Percentiles rank a stretch among this genome's conserved stretches.
Conservation (phyloP, 2,797 vertebrate species). For the Gambelia wislizenii region DNA sequence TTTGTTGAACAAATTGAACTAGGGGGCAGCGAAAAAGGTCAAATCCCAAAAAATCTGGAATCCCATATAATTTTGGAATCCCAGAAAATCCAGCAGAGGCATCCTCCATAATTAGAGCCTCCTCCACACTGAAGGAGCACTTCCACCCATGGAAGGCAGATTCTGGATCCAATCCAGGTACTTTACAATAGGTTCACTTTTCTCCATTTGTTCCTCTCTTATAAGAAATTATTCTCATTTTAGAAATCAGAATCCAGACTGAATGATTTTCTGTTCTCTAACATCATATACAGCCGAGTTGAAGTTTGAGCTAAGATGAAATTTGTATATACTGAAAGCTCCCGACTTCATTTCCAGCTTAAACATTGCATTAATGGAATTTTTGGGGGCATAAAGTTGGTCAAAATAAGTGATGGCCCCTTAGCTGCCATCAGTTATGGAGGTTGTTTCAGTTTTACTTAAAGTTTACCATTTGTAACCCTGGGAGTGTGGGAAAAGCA, state of each 20-base stretch:
- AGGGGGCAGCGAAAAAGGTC: too few relatives aligned
- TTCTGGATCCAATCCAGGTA: background rate
- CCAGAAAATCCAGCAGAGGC: background rate
- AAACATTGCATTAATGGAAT: background rate
- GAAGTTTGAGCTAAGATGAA: background rate
- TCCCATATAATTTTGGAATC: background rate
- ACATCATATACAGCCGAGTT: background rate
- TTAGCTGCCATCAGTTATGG: constrained; percentile 20
- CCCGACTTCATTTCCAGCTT: constrained; percentile 19
- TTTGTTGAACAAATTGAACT: too few relatives aligned
- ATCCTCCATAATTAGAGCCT: too few relatives aligned
- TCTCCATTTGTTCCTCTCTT: background rate
- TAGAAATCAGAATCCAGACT: background rate
- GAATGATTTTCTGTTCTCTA: background rate
- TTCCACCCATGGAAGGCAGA: background rate
- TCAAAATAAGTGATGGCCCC: constrained; percentile 44
- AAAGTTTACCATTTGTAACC: constrained; percentile 41
- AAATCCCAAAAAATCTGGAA: too few relatives aligned
- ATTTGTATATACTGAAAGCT: constrained; percentile 10
- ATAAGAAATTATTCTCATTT: background rate
- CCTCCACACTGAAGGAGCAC: background rate
- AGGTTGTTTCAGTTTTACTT: constrained; percentile 47
- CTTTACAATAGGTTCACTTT: background rate
- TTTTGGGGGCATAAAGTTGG: background rate
- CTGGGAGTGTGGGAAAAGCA: constrained; percentile 58